Evolutionary conservation across 2,888 invertebrate species (phyloP).

Genomic region (Hipparchia sbordonii): DNA sequence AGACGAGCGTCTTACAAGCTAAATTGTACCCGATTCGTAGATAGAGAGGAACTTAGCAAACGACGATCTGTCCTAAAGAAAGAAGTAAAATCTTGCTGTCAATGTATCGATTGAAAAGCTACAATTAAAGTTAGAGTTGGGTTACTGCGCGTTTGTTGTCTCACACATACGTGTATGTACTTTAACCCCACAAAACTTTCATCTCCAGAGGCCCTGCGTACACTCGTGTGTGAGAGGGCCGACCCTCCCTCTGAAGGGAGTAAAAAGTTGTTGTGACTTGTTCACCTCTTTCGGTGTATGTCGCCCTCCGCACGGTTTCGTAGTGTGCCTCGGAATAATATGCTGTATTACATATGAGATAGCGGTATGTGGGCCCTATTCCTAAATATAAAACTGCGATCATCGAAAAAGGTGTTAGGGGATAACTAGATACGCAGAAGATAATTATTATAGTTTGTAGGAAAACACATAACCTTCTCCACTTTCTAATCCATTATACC

Average conservation of each 20-base stretch:
- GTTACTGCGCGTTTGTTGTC: slow-evolving; percentile 79
- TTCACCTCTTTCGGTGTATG: slow-evolving; percentile 79
- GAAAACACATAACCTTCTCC: no score
- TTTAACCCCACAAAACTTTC: slow-evolving; percentile 81
- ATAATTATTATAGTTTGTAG: no score
- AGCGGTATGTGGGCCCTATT: background rate
- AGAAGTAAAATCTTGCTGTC: slow-evolving; percentile 31
- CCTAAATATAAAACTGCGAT: background rate
- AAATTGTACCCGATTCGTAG: no score
- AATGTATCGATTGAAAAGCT: slow-evolving; percentile 81
- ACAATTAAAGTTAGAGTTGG: slow-evolving; percentile 82
- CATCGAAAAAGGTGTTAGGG: no score
- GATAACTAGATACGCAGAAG: no score
- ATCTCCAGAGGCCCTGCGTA: slow-evolving; percentile 71
- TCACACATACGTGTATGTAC: slow-evolving; percentile 69
- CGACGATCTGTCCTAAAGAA: background rate
- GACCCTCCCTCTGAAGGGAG: slow-evolving; percentile 75
- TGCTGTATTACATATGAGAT: slow-evolving; percentile 2
- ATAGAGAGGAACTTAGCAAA: background rate
- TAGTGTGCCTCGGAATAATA: slow-evolving; percentile 58
- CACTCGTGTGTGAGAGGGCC: slow-evolving; percentile 53
- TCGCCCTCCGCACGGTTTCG: slow-evolving; percentile 72
- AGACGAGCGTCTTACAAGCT: no score
- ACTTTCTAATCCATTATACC: no score
- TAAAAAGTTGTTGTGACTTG: slow-evolving; percentile 81